Evolutionary conservation across 2,797 vertebrate genomes (phyloP), one percentile per base, ranked within the genome.

Genomic region (Margarornis squamiger): DNA sequence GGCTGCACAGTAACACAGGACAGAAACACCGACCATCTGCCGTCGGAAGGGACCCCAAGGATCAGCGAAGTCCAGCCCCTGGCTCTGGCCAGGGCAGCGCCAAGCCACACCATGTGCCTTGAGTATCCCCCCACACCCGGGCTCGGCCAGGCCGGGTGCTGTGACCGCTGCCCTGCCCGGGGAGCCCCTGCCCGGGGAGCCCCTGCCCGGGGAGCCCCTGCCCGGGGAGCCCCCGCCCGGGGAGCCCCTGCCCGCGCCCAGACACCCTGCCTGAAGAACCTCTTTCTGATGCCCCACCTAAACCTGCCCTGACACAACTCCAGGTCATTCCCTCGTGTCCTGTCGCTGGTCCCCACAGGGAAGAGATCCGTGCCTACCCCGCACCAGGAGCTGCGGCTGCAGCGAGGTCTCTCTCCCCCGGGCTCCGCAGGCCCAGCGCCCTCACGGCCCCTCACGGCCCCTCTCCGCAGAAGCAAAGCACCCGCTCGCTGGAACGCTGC

Each of bases 401-500:
- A 39, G 14, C 3, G 39, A 39, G 39, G 14, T 39, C 39, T 39
- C 38, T 12, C 38, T 39, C 38, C 38, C 38, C 38, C 38, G 12
- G 38, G 11, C 38, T 11, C 5, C 4, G 11, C 38, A 39, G 38
- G 10, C 38, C 38, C 38, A 39, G 38, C 38, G 12, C 39, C 39
- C 39, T 41, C 39, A 36, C 36, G n/a, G n/a, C n/a, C 39, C 26
- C 14, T 10, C 39, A 7, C 3, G 26, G 17, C 41, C 52, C 7
- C 6, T 9, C n/a, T n/a, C n/a, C n/a, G n/a, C n/a, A n/a, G n/a
- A n/a, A n/a, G n/a, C n/a, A n/a, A n/a, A n/a, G n/a, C n/a, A n/a
- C n/a, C n/a, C n/a, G 2, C 27, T 13, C 5, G 7, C 0, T 10
- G 6, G 21, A 29, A 3, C 38, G n/a, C 71, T 4, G 52, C 23